Base-by-base conservation (phyloP, 2,888 invertebrate species). In the Odontocolon sp. region DNA sequence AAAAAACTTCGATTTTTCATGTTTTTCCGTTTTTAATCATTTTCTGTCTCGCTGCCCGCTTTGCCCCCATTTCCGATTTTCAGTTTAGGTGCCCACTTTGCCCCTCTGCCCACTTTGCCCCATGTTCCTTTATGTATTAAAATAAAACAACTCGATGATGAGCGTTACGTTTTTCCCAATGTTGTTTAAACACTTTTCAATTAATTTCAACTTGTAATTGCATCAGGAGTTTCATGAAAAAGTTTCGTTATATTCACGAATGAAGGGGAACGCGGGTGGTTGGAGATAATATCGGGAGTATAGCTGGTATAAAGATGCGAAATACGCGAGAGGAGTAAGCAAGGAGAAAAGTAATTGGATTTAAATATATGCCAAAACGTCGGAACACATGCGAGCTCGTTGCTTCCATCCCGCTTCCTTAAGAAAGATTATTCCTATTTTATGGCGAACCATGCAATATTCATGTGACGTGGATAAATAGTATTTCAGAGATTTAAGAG, bases 361-460 rank as follows among this genome's bases (percentile, higher is more conserved):
- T 66, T 66, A 67, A 67, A 42, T 56, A 54, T 67, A 56, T 67
- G 40, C 54, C 40, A 9, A 28, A 54, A 54, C 26, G 38, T 52
- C 28, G 28, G 23, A 26, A 40, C 52, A 52, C 52, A 52, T 40
- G 50, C 64, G 28, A 50, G 26, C 5, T 14, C 50, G 6, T 14
- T 42, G 42, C 18, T n/a, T 16, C 31, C 14, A 42, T 9, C 14
- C n/a, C 38, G 31, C 38, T 67, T 67, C 54, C 26, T 66, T 52
- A 52, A 64, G 64, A 52, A 52, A 64, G 38, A 64, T 66, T 42
- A 52, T 66, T 54, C 52, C 8, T 54, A 11, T 54, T 56, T 42
- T 67, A 67, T 47, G 33, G n/a, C 23, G 47, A 8, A 52, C 23
- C 16, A 28, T 66, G 31, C 52, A 52, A 54, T 66, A 66, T 66